Evolutionary conservation across 2,888 invertebrate genomes (phyloP).

Genomic region (Plagiodera versicolora): DNA sequence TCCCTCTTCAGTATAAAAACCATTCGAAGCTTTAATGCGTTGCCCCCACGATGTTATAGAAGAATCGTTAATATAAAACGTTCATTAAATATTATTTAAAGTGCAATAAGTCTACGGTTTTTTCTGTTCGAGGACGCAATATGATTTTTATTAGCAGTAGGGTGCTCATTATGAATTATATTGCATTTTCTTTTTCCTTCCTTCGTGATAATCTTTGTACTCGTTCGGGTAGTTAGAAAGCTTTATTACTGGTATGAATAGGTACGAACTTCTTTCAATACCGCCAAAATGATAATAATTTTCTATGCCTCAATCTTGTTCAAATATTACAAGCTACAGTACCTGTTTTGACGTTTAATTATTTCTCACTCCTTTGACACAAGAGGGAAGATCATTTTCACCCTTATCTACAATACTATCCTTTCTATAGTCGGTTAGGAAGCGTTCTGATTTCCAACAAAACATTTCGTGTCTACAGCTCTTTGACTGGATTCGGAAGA

Average conservation of each 20-base stretch:
- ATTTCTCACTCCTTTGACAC: neutral
- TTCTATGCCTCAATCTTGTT: too few relatives aligned
- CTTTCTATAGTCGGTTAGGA: neutral
- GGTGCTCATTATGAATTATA: conserved; percentile 1
- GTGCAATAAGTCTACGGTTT: conserved; percentile 9
- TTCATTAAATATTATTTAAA: conserved; percentile 26
- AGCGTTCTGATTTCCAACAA: neutral
- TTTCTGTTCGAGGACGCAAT: conserved; percentile 5
- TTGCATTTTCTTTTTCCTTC: neutral
- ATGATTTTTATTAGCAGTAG: conserved; percentile 12
- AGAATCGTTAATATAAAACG: conserved; percentile 29
- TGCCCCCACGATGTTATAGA: conserved; percentile 21
- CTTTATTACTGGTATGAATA: neutral
- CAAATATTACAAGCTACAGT: too few relatives aligned
- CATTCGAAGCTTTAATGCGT: conserved; percentile 24
- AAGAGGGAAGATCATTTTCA: neutral
- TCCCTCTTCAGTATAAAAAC: conserved; percentile 24
- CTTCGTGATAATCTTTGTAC: too few relatives aligned
- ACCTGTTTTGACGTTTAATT: neutral
- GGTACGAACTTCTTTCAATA: too few relatives aligned
- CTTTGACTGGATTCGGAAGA: neutral
- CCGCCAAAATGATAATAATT: too few relatives aligned
- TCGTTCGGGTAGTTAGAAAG: neutral
- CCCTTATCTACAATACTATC: neutral
- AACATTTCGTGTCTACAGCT: neutral